Evolutionary conservation across 2,888 invertebrate species (phyloP).

Genomic region (Cheilosia grossa): DNA sequence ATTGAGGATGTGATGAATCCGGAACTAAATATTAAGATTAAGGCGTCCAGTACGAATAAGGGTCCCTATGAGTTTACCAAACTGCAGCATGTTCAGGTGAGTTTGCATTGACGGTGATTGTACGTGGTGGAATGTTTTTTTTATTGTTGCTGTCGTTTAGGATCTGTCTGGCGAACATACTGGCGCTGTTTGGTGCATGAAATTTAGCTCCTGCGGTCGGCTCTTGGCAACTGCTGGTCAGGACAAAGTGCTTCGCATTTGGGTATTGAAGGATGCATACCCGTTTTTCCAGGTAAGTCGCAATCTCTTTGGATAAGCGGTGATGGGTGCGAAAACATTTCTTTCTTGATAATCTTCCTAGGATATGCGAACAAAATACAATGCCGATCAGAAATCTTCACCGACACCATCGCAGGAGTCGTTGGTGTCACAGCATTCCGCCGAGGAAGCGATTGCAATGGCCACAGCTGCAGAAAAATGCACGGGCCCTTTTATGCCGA

Average conservation of each 20-base stretch:
- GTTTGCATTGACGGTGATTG: not conserved
- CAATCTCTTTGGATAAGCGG: not conserved
- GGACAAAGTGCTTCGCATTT: slow-evolving; percentile 96
- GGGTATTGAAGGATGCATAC: slow-evolving; percentile 96
- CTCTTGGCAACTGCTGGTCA: slow-evolving; percentile 98
- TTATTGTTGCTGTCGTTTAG: slow-evolving; percentile 79
- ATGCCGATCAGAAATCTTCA: slow-evolving; percentile 93
- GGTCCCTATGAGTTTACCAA: slow-evolving; percentile 98
- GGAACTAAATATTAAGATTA: slow-evolving; percentile 93
- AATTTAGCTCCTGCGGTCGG: slow-evolving; percentile 97
- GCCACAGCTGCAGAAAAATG: slow-evolving; percentile 85
- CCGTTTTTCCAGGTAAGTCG: slow-evolving; percentile 91
- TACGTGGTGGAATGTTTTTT: not conserved
- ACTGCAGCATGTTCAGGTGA: slow-evolving; percentile 93
- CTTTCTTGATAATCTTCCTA: slow-evolving; percentile 80
- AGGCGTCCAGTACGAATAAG: slow-evolving; percentile 97
- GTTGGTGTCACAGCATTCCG: slow-evolving; percentile 90
- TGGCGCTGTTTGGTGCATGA: slow-evolving; percentile 99
- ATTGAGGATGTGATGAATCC: slow-evolving; percentile 92
- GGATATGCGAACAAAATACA: slow-evolving; percentile 98
- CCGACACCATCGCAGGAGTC: slow-evolving; percentile 97
- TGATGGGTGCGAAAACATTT: slow-evolving; percentile 15
- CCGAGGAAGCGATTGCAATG: slow-evolving; percentile 85
- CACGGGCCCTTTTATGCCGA: slow-evolving; percentile 91
- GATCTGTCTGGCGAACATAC: slow-evolving; percentile 92